Base-by-base conservation (phyloP, 2,888 invertebrate species). In the Nephrotoma flavescens region DNA sequence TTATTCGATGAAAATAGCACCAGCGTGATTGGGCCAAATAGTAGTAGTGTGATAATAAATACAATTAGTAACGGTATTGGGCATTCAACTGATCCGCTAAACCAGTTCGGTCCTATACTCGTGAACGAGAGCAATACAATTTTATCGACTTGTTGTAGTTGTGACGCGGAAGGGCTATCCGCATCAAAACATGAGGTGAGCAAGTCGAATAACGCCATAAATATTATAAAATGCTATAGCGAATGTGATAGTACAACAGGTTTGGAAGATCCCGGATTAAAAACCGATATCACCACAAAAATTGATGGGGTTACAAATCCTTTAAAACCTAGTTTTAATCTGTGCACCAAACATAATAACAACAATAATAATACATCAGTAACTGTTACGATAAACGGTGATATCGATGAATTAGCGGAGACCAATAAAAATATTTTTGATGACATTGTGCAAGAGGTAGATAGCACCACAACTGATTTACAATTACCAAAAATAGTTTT, bases 201-300 rank as follows among this genome's bases (percentile, higher is more conserved):
- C 41, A 86, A 52, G 41, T 31, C 41, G 15, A 86, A n/a, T 57
- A 86, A 89, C 52, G 88, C 87, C 86, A 87, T 87, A 84, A 88
- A 87, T 87, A 86, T 88, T 41, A 88, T 88, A 2, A 89, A 88
- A 86, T 88, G 89, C 83, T 87, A 89, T 41, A 89, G 88, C 6
- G 89, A 89, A 88, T 89, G 89, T 86, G 89, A 89, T 85, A 89
- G 89, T 87, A 89, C 89, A 87, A 89, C 89, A 1, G 89, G 89
- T 86, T 89, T 88, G 83, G 71, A 71, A 31, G 88, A 89, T 47
- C 87, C 87, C 47, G 86, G 45, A 9, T 42, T 47, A 86, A 47
- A 86, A 42, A 86, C 41, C 41, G 52, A 87, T 85, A 45, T 47
- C 41, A 71, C 42, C 11, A 85, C 85, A 31, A 12, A 41, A n/a